phyloP scores from a whole-genome alignment of 2,888 invertebrate species.

The Drosophila recens region DNA sequence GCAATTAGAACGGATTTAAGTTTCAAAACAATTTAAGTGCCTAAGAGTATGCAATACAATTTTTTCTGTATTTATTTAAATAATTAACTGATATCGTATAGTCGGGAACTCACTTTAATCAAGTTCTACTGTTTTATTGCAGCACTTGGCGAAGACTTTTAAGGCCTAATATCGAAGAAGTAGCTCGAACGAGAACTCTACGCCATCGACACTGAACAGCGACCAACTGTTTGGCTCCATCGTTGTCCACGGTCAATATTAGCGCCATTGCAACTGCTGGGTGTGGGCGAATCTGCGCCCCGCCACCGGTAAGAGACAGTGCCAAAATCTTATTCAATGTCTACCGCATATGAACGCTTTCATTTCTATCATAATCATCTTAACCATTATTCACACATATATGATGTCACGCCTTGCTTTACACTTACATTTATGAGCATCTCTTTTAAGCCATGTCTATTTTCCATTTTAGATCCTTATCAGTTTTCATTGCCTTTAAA shows the following conservation, averaged over 20 bases:
- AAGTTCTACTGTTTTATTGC: constrained; percentile 15
- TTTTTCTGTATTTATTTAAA: too few species aligned
- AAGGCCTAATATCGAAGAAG: not conserved
- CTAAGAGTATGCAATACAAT: too few species aligned
- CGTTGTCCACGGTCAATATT: constrained; percentile 84
- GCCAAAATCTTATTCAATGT: constrained; percentile 17
- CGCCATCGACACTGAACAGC: constrained; percentile 63
- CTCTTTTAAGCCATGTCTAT: too few species aligned
- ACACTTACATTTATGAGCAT: constrained; percentile 8
- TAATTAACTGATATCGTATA: too few species aligned
- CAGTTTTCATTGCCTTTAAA: constrained; percentile 11
- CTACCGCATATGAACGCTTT: constrained; percentile 9
- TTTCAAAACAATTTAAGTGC: too few species aligned
- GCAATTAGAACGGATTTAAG: too few species aligned
- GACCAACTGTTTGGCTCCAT: constrained; percentile 79
- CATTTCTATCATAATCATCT: not conserved
- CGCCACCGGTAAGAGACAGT: constrained; percentile 85
- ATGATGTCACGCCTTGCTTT: constrained; percentile 39
- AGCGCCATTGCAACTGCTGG: constrained; percentile 86
- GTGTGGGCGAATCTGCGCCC: constrained; percentile 86
- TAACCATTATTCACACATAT: constrained; percentile 2
- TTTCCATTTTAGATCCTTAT: not conserved
- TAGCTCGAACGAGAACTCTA: not conserved
- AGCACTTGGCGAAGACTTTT: constrained; percentile 15
- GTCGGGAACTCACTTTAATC: not conserved